Evolutionary conservation across 2,888 invertebrate species (phyloP), one percentile per base, ranked within the genome.

Genomic region (Cataglyphis cursor): DNA sequence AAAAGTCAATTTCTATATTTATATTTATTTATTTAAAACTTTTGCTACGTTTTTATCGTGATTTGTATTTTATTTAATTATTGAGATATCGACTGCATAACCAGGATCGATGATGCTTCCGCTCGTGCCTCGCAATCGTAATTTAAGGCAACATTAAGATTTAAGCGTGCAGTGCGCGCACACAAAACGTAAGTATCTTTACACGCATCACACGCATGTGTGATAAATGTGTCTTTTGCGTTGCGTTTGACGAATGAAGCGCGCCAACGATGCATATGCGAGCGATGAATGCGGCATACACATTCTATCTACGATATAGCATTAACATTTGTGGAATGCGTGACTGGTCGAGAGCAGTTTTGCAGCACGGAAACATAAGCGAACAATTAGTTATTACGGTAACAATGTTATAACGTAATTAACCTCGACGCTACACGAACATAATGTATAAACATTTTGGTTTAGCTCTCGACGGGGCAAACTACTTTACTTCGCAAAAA

Each of bases 41-140:
- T 9, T n/a, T 31, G 9, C 10, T 1, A 3, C 9, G 38, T 12
- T 75, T 73, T 65, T 48, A 57, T 62, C 57, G 44, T 21, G 68
- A 38, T 44, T 74, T 9, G 5, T 21, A 41, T 12, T 72, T 59
- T 9, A 15, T 12, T 65, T n/a, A 1, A 51, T 41, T 21, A 38
- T 18, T 18, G 21, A 44, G 44, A 59, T 31, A 48, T 21, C 9
- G 24, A 48, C 5, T 24, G 64, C 82, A 83, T 54, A 75, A 85
- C 89, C 89, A 87, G 78, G 89, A 90, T 89, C 90, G 87, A 84
- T 78, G 72, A 78, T 21, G 86, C 83, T 76, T 74, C 59, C 73
- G 81, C 87, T 88, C 82, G 82, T 81, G 86, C 75, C 75, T 84
- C 83, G 85, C 74, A 80, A 83, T 90, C 82, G 78, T 87, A 82